Evolutionary conservation across 2,888 invertebrate genomes (phyloP).

Genomic region (Platycheirus rosarum): DNA sequence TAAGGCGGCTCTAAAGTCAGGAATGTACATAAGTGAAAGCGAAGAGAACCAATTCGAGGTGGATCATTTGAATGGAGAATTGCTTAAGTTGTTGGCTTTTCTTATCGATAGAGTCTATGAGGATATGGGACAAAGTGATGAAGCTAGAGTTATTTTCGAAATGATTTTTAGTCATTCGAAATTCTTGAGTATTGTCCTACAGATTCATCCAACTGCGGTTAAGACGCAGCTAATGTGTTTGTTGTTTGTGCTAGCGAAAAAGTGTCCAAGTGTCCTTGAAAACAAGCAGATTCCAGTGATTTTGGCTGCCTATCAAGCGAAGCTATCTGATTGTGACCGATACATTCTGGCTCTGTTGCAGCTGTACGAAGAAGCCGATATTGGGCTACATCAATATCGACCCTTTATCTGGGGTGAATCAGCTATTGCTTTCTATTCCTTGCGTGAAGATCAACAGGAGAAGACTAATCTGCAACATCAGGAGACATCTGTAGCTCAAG

Average conservation of each 20-base stretch:
- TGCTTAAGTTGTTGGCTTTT: constrained; percentile 84
- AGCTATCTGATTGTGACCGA: constrained; percentile 87
- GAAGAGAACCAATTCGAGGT: constrained; percentile 76
- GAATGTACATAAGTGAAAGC: constrained; percentile 83
- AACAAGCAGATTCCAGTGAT: constrained; percentile 89
- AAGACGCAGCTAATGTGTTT: constrained; percentile 87
- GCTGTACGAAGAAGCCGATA: constrained; percentile 87
- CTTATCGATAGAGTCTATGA: constrained; percentile 85
- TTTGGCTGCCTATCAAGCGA: constrained; percentile 90
- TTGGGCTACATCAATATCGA: constrained; percentile 86
- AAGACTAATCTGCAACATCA: constrained; percentile 85
- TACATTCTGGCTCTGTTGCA: constrained; percentile 87
- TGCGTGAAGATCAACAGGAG: constrained; percentile 84
- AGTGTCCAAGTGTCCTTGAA: constrained; percentile 86
- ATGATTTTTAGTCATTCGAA: constrained; percentile 91
- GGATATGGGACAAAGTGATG: constrained; percentile 79
- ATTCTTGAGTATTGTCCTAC: constrained; percentile 87
- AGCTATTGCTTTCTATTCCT: constrained; percentile 90
- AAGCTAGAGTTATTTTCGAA: constrained; percentile 85
- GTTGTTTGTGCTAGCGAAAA: constrained; percentile 85
- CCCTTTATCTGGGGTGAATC: constrained; percentile 93
- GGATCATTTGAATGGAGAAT: constrained; percentile 81
- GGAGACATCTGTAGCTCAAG: constrained; percentile 88
- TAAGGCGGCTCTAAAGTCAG: constrained; percentile 87
- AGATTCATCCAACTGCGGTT: constrained; percentile 79